Evolutionary conservation across 2,113 vertebrate species (phyloP).

Genomic region (Lichenostomus cassidix): DNA sequence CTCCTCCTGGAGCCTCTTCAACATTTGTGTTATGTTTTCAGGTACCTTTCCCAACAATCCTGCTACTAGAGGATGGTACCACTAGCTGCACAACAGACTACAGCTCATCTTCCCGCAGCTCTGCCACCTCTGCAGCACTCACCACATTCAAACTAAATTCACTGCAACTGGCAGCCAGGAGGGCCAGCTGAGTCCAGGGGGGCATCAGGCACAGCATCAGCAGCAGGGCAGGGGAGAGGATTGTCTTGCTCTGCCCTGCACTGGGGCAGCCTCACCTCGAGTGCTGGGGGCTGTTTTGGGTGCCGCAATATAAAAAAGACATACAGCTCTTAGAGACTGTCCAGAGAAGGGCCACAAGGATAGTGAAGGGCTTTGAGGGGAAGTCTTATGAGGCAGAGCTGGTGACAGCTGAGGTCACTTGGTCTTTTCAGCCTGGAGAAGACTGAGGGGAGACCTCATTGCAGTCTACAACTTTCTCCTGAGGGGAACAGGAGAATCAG

Average conservation of each 20-base stretch:
- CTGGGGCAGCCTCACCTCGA: fast-evolving
- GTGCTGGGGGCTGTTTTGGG: not conserved
- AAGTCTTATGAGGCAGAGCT: fast-evolving
- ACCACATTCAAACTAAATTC: not conserved
- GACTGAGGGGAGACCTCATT: not conserved
- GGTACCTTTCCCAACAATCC: not conserved
- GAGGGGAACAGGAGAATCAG: not conserved
- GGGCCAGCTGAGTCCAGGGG: fast-evolving
- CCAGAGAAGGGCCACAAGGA: not conserved
- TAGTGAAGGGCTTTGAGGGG: not conserved
- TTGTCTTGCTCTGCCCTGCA: fast-evolving
- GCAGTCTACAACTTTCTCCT: not conserved
- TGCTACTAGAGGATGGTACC: not conserved
- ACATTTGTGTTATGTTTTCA: not conserved
- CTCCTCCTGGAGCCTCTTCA: not conserved
- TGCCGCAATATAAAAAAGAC: not conserved
- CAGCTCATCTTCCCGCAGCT: not conserved
- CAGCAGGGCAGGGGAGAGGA: fast-evolving
- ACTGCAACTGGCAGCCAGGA: not conserved
- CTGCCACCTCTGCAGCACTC: not conserved
- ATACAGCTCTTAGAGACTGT: fast-evolving
- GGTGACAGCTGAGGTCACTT: not conserved
- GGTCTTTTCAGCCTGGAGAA: not conserved
- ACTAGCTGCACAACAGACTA: not conserved
- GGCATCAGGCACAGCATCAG: not conserved